These are phyloP conservation scores for Epinephelus awoara DNA, from an alignment of 2,797 vertebrate genomes.

Conservation along the genomic window DNA sequence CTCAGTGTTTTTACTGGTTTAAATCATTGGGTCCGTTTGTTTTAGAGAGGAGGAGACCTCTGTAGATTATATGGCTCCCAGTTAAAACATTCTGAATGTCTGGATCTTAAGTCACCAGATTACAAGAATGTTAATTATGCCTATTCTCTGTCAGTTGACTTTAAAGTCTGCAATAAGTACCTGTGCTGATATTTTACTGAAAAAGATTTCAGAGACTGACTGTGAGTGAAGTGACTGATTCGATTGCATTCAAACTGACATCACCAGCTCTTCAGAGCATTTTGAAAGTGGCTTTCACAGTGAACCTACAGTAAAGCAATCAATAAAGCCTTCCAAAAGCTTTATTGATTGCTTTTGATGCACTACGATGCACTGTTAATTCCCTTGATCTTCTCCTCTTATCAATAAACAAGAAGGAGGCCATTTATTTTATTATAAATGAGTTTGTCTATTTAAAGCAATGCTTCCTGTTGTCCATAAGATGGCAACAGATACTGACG, in stretches of 20 bases:
- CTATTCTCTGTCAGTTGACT: neutral
- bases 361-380: constrained; percentile 18
- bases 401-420: constrained; percentile 19
- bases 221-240: neutral
- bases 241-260: neutral
- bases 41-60: too few relatives aligned
- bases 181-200: neutral
- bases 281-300: constrained; percentile 30
- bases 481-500: constrained; percentile 56
- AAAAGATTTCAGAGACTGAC: neutral
- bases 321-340: constrained; percentile 35
- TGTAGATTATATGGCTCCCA: too few relatives aligned
- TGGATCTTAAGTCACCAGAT: too few relatives aligned
- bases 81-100: too few relatives aligned
- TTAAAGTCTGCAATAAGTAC: neutral
- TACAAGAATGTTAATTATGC: neutral
- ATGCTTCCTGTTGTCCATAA: constrained; percentile 48
- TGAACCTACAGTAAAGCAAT: constrained; percentile 17
- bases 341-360: constrained; percentile 42
- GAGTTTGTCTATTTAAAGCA: constrained; percentile 20
- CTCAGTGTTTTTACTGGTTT: too few relatives aligned
- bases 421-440: neutral
- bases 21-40: too few relatives aligned
- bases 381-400: constrained; percentile 1
- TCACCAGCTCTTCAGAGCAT: neutral